These are phyloP conservation scores for Drosophila mauritiana DNA, from an alignment of 1,140 invertebrate species.

Conservation along the genomic window DNA sequence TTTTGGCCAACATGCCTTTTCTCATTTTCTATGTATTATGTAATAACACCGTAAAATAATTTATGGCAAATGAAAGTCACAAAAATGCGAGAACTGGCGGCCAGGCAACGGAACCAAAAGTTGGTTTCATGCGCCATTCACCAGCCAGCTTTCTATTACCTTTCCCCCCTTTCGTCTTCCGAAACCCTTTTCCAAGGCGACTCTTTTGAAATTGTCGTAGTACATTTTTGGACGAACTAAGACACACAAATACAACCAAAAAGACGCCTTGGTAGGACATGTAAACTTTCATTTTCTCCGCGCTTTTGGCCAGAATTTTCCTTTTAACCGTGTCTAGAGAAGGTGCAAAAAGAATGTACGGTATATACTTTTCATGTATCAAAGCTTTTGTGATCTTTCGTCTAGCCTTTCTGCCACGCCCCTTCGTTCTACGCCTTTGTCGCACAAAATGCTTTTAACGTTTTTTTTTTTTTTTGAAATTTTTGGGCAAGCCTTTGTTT, in stretches of 20 bases:
- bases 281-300: slow-evolving; percentile 60
- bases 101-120: slow-evolving; percentile 34
- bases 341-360: slow-evolving; percentile 7
- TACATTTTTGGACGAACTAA: slow-evolving; percentile 47
- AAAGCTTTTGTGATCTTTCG: slow-evolving; percentile 50
- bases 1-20: background rate
- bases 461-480: slow-evolving; percentile 31
- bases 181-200: slow-evolving; percentile 35
- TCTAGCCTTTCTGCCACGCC: slow-evolving; percentile 21
- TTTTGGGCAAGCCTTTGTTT: slow-evolving; percentile 63
- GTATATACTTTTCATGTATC: slow-evolving; percentile 36
- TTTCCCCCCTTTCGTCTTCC: background rate
- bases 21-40: slow-evolving; percentile 60
- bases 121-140: slow-evolving; percentile 59
- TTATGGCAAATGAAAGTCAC: slow-evolving; percentile 78
- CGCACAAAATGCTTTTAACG: slow-evolving; percentile 7
- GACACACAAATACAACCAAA: slow-evolving; percentile 7
- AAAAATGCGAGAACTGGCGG: slow-evolving; percentile 57
- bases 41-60: slow-evolving; percentile 80
- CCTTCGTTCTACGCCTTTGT: background rate
- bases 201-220: slow-evolving; percentile 65
- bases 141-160: slow-evolving; percentile 1
- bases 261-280: slow-evolving; percentile 46
- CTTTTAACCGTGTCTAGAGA: slow-evolving; percentile 12
- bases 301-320: slow-evolving; percentile 2